phyloP scores from a whole-genome alignment of 2,113 vertebrate species.

The Pygoscelis adeliae region DNA sequence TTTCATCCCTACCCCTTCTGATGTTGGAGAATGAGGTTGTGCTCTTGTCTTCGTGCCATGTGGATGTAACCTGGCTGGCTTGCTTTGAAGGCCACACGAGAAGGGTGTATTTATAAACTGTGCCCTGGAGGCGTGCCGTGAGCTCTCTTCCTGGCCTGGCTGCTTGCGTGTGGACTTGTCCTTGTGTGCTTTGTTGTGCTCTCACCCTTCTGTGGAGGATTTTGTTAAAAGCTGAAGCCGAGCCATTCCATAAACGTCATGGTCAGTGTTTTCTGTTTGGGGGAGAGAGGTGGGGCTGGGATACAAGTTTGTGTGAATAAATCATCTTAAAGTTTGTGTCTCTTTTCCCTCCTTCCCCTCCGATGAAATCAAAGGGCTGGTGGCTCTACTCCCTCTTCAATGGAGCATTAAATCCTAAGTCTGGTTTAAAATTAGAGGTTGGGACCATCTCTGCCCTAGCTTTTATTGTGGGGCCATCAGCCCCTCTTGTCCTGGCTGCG shows the following conservation, averaged over 20 bases:
- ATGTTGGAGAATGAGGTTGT: neutral
- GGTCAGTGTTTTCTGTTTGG: neutral
- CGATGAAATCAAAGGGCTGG: neutral
- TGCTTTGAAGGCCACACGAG: neutral
- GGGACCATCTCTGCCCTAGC: neutral
- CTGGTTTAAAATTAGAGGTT: neutral
- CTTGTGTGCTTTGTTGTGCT: neutral
- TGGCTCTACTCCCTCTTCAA: neutral
- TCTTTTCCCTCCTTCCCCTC: neutral
- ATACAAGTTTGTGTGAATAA: neutral
- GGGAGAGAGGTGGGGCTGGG: neutral
- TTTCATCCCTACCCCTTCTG: neutral
- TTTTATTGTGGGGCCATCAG: fast-evolving
- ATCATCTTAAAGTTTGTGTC: neutral
- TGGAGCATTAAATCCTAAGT: neutral
- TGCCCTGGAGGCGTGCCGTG: fast-evolving
- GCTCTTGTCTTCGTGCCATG: neutral
- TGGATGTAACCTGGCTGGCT: neutral
- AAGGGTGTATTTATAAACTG: neutral
- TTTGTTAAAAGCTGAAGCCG: neutral
- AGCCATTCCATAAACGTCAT: neutral
- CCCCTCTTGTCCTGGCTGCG: neutral
- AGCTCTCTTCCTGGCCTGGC: neutral
- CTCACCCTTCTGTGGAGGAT: fast-evolving
- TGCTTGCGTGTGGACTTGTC: neutral